phyloP scores from a whole-genome alignment of 2,113 vertebrate genomes.

The Felis catus region F.catus_Fca126_mat1.0 CM031419.1:1868001-1868500 shows the following conservation, averaged over 20 bases:
- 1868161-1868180: fast-evolving
- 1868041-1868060: background rate
- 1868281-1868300: background rate
- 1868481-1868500: fast-evolving
- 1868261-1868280: too few relatives aligned
- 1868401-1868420: background rate
- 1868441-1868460: fast-evolving
- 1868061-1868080: background rate
- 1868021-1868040: fast-evolving
- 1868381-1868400: fast-evolving
- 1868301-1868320: background rate
- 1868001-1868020: fast-evolving
- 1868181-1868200: fast-evolving
- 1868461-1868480: fast-evolving
- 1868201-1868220: fast-evolving
- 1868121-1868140: fast-evolving
- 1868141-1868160: fast-evolving
- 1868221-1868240: background rate
- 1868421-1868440: fast-evolving
- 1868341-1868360: fast-evolving
- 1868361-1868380: fast-evolving
- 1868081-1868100: fast-evolving
- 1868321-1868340: background rate
- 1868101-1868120: background rate
- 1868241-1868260: background rate